A percentile compares a stretch with the other conserved stretches of the same genome.
Evolutionary conservation across 2,888 invertebrate genomes (phyloP).

Genomic region (Pheosia gnoma): DNA sequence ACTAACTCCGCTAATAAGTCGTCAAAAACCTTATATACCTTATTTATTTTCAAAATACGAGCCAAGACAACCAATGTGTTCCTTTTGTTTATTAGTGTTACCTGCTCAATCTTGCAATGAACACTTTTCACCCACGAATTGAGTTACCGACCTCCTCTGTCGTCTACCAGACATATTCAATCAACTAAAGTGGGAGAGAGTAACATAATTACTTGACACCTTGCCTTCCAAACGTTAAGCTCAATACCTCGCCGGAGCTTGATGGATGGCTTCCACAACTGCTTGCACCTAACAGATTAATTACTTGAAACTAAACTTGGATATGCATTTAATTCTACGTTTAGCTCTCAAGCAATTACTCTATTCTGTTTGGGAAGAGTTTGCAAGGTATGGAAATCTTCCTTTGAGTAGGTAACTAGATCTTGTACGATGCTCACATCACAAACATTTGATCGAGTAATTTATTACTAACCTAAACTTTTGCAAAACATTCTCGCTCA

Average conservation of each 20-base stretch:
- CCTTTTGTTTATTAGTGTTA: neutral
- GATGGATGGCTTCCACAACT: slow-evolving; percentile 15
- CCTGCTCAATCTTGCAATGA: slow-evolving; percentile 15
- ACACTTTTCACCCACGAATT: slow-evolving; percentile 40
- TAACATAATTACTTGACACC: slow-evolving; percentile 55
- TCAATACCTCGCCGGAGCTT: slow-evolving; percentile 38
- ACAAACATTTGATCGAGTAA: slow-evolving; percentile 6
- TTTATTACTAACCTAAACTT: neutral
- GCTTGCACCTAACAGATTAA: slow-evolving; percentile 51
- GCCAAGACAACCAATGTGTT: no score
- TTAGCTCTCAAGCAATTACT: slow-evolving; percentile 55
- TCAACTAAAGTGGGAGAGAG: slow-evolving; percentile 50
- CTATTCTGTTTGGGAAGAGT: slow-evolving; percentile 36
- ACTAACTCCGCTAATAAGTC: no score
- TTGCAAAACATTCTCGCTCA: neutral
- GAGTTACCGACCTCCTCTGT: slow-evolving; percentile 45
- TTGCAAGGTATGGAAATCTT: slow-evolving; percentile 29
- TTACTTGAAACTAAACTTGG: slow-evolving; percentile 51
- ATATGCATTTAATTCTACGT: slow-evolving; percentile 56
- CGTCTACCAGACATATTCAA: slow-evolving; percentile 53
- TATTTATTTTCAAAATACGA: no score
- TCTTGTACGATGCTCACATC: slow-evolving; percentile 19
- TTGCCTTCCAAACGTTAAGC: slow-evolving; percentile 36
- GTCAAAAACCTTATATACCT: no score
- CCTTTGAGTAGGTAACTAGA: slow-evolving; percentile 29